A percentile compares a stretch with the other conserved stretches of the same genome.
phyloP scores from a whole-genome alignment of 2,797 vertebrate genomes.

The Potorous gilbertii region DNA sequence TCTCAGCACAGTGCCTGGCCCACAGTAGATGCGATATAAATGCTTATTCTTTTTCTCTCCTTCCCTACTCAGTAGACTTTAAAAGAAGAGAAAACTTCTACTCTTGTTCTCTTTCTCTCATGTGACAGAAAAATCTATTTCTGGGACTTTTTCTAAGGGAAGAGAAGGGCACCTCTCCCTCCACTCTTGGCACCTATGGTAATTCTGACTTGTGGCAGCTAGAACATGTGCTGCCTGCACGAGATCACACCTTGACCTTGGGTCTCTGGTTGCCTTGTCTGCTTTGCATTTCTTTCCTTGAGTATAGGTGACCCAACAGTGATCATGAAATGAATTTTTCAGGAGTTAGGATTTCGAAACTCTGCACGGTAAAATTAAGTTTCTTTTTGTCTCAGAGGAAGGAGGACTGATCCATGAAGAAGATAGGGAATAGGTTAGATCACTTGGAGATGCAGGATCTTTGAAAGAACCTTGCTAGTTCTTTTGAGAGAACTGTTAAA shows the following conservation, averaged over 20 bases:
- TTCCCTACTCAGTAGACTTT: background rate
- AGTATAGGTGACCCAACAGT: background rate
- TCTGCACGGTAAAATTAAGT: background rate
- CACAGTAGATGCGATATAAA: too few species aligned
- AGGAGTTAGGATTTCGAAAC: too few species aligned
- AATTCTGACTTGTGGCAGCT: background rate
- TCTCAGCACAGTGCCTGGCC: background rate
- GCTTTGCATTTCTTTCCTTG: background rate
- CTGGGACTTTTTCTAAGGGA: too few species aligned
- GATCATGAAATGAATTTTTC: background rate
- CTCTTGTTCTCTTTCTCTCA: background rate
- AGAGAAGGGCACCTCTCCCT: background rate
- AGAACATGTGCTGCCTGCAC: background rate
- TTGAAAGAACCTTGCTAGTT: background rate
- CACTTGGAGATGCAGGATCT: background rate
- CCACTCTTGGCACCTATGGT: background rate
- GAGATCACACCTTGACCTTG: background rate
- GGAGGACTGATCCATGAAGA: background rate
- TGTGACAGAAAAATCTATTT: background rate
- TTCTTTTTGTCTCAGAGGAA: constrained; percentile 6
- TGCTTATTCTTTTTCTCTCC: background rate
- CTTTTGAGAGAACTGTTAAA: background rate
- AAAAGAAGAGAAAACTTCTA: background rate
- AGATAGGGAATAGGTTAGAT: background rate
- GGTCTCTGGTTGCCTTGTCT: background rate